These are phyloP conservation scores for Caenorhabditis briggsae DNA, from an alignment of 1,140 invertebrate species.

Conservation along the genomic window DNA sequence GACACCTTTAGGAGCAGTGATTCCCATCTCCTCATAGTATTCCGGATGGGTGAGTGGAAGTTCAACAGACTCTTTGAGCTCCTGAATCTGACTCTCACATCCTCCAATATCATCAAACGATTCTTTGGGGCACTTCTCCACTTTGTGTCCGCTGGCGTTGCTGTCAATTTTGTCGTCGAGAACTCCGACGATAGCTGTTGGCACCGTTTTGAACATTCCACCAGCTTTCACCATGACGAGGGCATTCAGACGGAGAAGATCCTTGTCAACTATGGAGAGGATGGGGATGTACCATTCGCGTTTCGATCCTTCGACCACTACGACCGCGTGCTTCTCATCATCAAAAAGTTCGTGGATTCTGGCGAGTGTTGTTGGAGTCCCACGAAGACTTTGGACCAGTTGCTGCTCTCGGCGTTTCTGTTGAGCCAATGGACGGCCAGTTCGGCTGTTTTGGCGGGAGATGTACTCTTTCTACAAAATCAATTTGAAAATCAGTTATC, in stretches of 20 bases:
- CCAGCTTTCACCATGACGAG: slow-evolving; percentile 71
- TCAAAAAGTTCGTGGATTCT: slow-evolving; percentile 71
- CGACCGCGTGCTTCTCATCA: slow-evolving; percentile 72
- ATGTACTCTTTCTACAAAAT: slow-evolving; percentile 32
- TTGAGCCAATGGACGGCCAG: slow-evolving; percentile 40
- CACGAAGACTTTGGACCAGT: slow-evolving; percentile 68
- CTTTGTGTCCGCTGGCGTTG: slow-evolving; percentile 65
- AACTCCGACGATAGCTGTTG: slow-evolving; percentile 71
- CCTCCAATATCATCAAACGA: slow-evolving; percentile 72
- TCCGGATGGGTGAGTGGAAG: slow-evolving; percentile 73
- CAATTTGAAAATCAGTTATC: neutral
- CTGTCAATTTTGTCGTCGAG: slow-evolving; percentile 69
- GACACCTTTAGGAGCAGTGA: slow-evolving; percentile 72
- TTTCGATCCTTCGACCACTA: slow-evolving; percentile 70
- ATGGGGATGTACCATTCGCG: slow-evolving; percentile 73
- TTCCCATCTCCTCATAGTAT: slow-evolving; percentile 74
- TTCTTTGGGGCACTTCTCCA: slow-evolving; percentile 73
- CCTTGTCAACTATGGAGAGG: slow-evolving; percentile 73
- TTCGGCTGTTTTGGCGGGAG: slow-evolving; percentile 21
- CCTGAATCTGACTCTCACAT: slow-evolving; percentile 70
- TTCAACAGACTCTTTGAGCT: slow-evolving; percentile 72
- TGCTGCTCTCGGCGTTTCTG: slow-evolving; percentile 62
- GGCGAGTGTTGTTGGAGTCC: slow-evolving; percentile 70
- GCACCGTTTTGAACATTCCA: slow-evolving; percentile 71
- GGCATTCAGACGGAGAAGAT: slow-evolving; percentile 70